phyloP scores from a whole-genome alignment of 2,888 invertebrate species.

The Pseudolycoriella hygida region DNA sequence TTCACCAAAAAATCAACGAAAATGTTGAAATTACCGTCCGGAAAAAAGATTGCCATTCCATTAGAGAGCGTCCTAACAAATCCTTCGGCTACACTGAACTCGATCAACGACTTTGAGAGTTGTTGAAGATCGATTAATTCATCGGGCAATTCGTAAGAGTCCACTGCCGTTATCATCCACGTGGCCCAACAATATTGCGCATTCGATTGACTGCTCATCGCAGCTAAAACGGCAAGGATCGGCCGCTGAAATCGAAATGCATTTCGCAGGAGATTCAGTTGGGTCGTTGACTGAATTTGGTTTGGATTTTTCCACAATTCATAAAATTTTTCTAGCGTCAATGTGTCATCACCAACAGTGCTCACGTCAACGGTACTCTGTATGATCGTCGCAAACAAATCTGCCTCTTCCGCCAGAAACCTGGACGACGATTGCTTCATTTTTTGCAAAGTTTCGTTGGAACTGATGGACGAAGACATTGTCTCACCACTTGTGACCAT shows the following conservation, averaged over 20 bases:
- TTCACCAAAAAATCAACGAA: constrained; percentile 40
- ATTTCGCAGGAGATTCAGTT: constrained; percentile 4
- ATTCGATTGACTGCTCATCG: constrained; percentile 17
- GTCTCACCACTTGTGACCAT: constrained; percentile 15
- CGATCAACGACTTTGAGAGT: constrained; percentile 18
- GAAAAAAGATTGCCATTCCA: constrained; percentile 52
- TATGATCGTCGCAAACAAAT: constrained; percentile 24
- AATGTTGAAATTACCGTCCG: constrained; percentile 41
- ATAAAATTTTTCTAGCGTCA: constrained; percentile 15
- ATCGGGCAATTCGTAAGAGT: not conserved
- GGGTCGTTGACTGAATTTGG: constrained; percentile 3
- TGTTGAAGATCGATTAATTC: constrained; percentile 10
- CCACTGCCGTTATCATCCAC: constrained; percentile 17
- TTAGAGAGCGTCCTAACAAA: constrained; percentile 42
- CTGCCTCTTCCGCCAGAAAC: constrained; percentile 16
- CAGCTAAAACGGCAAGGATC: constrained; percentile 22
- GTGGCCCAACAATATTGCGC: constrained; percentile 24
- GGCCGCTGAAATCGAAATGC: constrained; percentile 19
- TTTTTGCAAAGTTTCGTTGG: constrained; percentile 14
- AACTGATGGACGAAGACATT: constrained; percentile 21
- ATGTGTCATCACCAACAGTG: constrained; percentile 13
- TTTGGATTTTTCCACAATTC: constrained; percentile 17
- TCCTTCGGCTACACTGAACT: constrained; percentile 30
- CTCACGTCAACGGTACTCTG: constrained; percentile 19
- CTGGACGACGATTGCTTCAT: constrained; percentile 8